phyloP scores from a whole-genome alignment of 1,140 invertebrate species.

The Microplitis mediator region DNA sequence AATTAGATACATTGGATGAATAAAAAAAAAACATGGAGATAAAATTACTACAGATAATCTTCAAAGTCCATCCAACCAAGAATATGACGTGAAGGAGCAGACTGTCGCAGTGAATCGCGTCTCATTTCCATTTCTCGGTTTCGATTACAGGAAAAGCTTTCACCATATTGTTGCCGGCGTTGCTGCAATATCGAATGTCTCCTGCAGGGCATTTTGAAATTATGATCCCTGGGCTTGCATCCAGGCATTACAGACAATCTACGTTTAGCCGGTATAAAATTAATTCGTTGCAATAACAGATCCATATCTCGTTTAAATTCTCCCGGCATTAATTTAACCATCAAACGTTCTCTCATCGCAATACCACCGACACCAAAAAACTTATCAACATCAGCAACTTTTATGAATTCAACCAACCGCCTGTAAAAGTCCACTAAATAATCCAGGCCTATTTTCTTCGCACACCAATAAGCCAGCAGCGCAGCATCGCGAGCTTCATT shows the following conservation, averaged over 20 bases:
- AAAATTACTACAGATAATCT: conserved; percentile 35
- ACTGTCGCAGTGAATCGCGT: conserved; percentile 31
- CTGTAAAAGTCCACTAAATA: conserved; percentile 49
- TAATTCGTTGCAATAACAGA: conserved; percentile 44
- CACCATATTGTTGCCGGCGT: neutral
- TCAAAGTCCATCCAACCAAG: conserved; percentile 44
- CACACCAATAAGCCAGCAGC: conserved; percentile 30
- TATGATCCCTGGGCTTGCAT: conserved; percentile 45
- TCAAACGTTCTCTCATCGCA: conserved; percentile 38
- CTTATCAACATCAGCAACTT: conserved; percentile 39
- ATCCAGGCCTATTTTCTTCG: conserved; percentile 39
- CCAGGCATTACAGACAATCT: conserved; percentile 51
- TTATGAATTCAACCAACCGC: conserved; percentile 32
- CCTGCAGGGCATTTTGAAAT: conserved; percentile 37
- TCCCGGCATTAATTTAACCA: conserved; percentile 43
- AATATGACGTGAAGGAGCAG: conserved; percentile 31
- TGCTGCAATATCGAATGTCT: conserved; percentile 38
- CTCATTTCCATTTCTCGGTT: conserved; percentile 35
- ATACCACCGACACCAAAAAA: conserved; percentile 34
- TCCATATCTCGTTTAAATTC: conserved; percentile 40
- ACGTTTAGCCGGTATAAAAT: conserved; percentile 40
- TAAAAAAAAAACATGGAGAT: neutral
- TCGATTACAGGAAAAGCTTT: conserved; percentile 13
- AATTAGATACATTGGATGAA: too few relatives aligned
- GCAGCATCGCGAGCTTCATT: conserved; percentile 50